These are phyloP conservation scores for Incurvaria masculella DNA, from an alignment of 2,888 invertebrate species.

Conservation along the genomic window DNA sequence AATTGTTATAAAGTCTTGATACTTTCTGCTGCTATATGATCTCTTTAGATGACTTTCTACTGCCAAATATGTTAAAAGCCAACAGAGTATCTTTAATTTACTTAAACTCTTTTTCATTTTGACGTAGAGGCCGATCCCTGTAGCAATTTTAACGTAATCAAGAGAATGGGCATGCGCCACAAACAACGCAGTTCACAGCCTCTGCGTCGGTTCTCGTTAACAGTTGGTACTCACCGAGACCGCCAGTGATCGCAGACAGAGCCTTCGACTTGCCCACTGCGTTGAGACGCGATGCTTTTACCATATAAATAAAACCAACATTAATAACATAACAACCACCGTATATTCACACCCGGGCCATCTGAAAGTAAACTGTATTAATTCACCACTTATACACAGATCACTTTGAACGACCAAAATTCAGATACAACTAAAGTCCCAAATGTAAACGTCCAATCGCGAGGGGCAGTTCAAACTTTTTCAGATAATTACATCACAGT, in stretches of 20 bases:
- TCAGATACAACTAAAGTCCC: no score
- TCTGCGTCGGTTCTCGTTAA: neutral
- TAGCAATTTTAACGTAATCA: neutral
- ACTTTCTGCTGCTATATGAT: no score
- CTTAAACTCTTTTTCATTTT: neutral
- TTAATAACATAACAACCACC: slow-evolving; percentile 42
- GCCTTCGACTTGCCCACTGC: slow-evolving; percentile 80
- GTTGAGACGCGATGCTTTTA: slow-evolving; percentile 66
- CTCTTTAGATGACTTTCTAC: no score
- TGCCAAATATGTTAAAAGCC: no score
- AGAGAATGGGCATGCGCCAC: neutral
- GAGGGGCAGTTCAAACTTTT: neutral
- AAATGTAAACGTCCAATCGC: neutral
- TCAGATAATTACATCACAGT: neutral
- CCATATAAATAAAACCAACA: slow-evolving; percentile 61
- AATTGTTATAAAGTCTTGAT: no score
- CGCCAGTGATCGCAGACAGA: slow-evolving; percentile 86
- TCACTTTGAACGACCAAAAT: slow-evolving; percentile 1
- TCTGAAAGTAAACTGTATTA: slow-evolving; percentile 55
- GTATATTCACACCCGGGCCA: slow-evolving; percentile 39
- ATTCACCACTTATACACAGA: slow-evolving; percentile 28
- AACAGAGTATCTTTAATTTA: no score
- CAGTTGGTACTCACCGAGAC: slow-evolving; percentile 77
- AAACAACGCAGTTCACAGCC: neutral
- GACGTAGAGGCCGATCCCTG: neutral